Conservation (phyloP, 2,113 vertebrate species). For the Pelusios castaneus region DNA sequence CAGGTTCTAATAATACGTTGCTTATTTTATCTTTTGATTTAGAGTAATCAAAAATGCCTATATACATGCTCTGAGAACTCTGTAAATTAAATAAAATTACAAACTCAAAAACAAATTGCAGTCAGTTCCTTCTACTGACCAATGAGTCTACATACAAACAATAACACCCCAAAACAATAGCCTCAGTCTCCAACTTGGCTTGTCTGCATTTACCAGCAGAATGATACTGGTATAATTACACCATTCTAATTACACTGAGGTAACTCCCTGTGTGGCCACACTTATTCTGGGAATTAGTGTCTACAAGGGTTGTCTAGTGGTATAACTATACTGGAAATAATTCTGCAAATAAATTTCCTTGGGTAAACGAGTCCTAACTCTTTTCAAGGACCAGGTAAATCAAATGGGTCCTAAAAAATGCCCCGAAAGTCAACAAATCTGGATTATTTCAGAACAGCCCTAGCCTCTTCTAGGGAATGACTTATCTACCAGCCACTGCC, state of each 20-base stretch:
- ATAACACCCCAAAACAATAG: background rate
- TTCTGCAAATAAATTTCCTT: background rate
- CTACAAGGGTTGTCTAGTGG: background rate
- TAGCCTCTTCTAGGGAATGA: background rate
- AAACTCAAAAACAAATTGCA: background rate
- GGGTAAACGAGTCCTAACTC: background rate
- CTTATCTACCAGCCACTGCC: background rate
- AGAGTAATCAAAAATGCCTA: background rate
- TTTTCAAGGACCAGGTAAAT: background rate
- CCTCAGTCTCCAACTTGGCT: background rate
- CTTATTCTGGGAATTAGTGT: background rate
- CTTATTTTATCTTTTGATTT: background rate
- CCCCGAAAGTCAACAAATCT: background rate
- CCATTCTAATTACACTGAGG: background rate
- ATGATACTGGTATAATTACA: background rate
- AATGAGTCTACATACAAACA: background rate
- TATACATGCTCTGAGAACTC: background rate
- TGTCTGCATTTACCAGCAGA: background rate
- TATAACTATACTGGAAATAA: background rate
- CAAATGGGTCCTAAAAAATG: background rate
- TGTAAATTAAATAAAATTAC: background rate
- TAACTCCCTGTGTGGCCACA: background rate
- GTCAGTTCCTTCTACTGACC: background rate
- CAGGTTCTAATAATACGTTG: background rate
- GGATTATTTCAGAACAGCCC: background rate